A percentile compares a stretch with the other conserved stretches of the same genome.
Conservation (phyloP, 1,140 invertebrate species). For the Teleogryllus occipitalis region DNA sequence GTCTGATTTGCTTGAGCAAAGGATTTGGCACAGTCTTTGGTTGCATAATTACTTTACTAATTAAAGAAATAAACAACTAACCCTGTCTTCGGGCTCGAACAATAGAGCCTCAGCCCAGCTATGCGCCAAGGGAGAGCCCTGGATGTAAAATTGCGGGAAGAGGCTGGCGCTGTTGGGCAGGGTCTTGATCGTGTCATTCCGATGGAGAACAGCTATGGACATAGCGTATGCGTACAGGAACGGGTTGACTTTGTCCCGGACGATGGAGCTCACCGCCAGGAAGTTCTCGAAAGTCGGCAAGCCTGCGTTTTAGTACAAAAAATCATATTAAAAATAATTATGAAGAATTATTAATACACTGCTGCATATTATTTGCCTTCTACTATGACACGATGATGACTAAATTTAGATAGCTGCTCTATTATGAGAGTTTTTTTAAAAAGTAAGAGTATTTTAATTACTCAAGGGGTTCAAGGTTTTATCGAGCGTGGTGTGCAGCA, state of each 20-base stretch:
- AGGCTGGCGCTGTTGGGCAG: slow-evolving; percentile 59
- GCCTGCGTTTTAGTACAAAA: slow-evolving; percentile 36
- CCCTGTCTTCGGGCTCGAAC: slow-evolving; percentile 51
- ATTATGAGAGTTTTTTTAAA: too few species aligned
- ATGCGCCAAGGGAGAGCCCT: slow-evolving; percentile 55
- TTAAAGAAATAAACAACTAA: slow-evolving; percentile 32
- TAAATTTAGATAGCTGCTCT: too few species aligned
- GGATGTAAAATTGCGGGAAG: slow-evolving; percentile 71
- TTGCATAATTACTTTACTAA: too few species aligned
- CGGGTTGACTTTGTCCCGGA: slow-evolving; percentile 63
- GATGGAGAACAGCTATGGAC: slow-evolving; percentile 65
- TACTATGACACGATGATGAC: too few species aligned
- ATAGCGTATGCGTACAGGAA: slow-evolving; percentile 69
- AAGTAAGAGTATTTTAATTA: too few species aligned
- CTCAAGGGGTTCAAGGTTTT: too few species aligned
- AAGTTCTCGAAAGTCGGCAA: slow-evolving; percentile 63
- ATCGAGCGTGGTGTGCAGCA: too few species aligned
- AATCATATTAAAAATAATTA: neutral
- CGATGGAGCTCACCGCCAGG: slow-evolving; percentile 57
- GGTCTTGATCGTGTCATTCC: slow-evolving; percentile 60
- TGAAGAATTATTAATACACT: too few species aligned
- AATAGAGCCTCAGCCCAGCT: slow-evolving; percentile 59
- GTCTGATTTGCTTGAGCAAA: too few species aligned
- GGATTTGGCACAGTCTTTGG: too few species aligned
- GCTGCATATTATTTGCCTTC: too few species aligned